These are phyloP conservation scores for Adrianichthys oophorus DNA, from an alignment of 2,797 vertebrate genomes.

Conservation along the genomic window DNA sequence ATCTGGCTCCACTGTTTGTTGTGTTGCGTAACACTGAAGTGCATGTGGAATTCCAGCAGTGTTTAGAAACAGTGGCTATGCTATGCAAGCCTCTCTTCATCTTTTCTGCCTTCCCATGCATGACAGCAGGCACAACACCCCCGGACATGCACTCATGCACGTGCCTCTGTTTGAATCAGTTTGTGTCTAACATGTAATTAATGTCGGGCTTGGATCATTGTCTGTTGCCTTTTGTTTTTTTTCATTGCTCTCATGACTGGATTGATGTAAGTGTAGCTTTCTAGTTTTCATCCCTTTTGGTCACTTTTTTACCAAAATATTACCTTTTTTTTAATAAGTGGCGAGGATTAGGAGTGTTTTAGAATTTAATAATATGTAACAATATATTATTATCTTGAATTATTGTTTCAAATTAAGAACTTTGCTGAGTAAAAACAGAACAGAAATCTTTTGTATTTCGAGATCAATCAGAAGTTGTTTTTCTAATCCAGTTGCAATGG, in stretches of 20 bases:
- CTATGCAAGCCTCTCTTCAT: slow-evolving; percentile 23
- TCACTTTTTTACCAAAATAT: neutral
- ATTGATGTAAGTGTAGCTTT: slow-evolving; percentile 39
- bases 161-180: slow-evolving; percentile 48
- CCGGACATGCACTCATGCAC: slow-evolving; percentile 57
- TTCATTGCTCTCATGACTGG: slow-evolving; percentile 65
- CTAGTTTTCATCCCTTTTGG: slow-evolving; percentile 25
- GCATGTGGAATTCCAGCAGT: slow-evolving; percentile 44
- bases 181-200: slow-evolving; percentile 65
- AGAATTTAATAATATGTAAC: neutral
- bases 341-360: neutral
- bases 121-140: slow-evolving; percentile 57
- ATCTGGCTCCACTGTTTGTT: slow-evolving; percentile 56
- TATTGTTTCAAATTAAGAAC: neutral
- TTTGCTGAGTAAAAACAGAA: slow-evolving; percentile 20
- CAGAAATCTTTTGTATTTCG: slow-evolving; percentile 33
- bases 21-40: slow-evolving; percentile 36
- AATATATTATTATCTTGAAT: neutral
- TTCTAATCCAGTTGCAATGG: slow-evolving; percentile 71
- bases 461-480: slow-evolving; percentile 42
- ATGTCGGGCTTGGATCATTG: slow-evolving; percentile 58
- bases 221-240: slow-evolving; percentile 54
- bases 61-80: slow-evolving; percentile 19
- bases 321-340: too few relatives aligned
- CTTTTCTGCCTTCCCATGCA: slow-evolving; percentile 53